phyloP scores from a whole-genome alignment of 1,140 invertebrate species.

The Dreissena rostriformis region DNA sequence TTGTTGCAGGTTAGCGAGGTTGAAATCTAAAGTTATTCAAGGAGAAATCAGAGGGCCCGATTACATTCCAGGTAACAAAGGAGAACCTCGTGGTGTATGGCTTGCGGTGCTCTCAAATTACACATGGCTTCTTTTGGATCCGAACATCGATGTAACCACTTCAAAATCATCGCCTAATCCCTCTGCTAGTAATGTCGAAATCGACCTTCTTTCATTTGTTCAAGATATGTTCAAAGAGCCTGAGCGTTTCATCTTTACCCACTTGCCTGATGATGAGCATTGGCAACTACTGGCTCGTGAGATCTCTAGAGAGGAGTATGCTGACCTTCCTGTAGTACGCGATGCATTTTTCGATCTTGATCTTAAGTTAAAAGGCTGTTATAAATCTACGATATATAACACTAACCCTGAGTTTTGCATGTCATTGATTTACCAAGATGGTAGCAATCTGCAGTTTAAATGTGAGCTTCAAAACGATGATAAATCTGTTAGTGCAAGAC shows the following conservation, averaged over 20 bases:
- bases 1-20: conserved; percentile 20
- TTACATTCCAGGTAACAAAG: not conserved
- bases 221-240: conserved; percentile 61
- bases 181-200: no score
- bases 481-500: not conserved
- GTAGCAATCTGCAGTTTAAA: conserved; percentile 5
- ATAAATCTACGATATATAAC: not conserved
- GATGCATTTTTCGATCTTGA: conserved; percentile 11
- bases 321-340: conserved; percentile 31
- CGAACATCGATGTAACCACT: not conserved
- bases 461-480: conserved; percentile 13
- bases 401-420: not conserved
- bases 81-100: conserved; percentile 3
- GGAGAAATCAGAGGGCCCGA: conserved; percentile 26
- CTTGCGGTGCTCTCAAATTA: conserved; percentile 10
- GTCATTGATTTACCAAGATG: not conserved
- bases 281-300: conserved; percentile 73
- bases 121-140: conserved; percentile 25
- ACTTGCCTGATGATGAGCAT: conserved; percentile 68
- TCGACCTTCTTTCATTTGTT: not conserved
- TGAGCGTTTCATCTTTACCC: conserved; percentile 71
- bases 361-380: not conserved
- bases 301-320: conserved; percentile 61
- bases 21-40: conserved; percentile 30
- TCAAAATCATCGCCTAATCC: no score